phyloP scores from a whole-genome alignment of 2,113 vertebrate species.

The Chunga burmeisteri region DNA sequence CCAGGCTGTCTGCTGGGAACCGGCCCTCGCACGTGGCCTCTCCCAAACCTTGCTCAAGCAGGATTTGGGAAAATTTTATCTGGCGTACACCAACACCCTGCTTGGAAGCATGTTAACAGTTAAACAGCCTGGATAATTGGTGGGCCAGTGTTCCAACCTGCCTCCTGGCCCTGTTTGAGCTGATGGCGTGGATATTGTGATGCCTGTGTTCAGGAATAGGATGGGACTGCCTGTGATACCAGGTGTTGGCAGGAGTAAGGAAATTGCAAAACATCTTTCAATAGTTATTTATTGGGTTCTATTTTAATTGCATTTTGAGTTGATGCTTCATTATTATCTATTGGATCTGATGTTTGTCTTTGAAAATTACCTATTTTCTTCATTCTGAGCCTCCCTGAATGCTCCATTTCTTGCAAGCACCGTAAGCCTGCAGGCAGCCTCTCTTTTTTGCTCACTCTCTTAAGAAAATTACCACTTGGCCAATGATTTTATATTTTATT shows the following conservation, averaged over 20 bases:
- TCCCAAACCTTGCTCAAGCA: not conserved
- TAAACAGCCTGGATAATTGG: not conserved
- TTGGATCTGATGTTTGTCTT: not conserved
- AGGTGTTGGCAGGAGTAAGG: not conserved
- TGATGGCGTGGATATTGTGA: not conserved
- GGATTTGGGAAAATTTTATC: not conserved
- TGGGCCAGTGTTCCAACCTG: not conserved
- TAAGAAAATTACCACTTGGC: not conserved
- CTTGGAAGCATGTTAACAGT: not conserved
- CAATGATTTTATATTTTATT: not conserved
- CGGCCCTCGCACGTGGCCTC: accelerated
- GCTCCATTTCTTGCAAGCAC: not conserved
- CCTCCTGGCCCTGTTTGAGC: not conserved
- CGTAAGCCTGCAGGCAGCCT: not conserved
- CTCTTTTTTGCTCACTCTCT: not conserved
- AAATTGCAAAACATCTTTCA: not conserved
- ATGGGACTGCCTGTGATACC: not conserved
- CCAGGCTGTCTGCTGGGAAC: not conserved
- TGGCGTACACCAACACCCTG: not conserved
- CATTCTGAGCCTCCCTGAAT: not conserved
- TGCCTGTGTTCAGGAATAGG: not conserved
- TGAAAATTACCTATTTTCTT: slow-evolving; percentile 16
- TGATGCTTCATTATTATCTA: not conserved
- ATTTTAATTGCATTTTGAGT: not conserved
- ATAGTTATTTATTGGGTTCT: not conserved